phyloP scores from a whole-genome alignment of 2,113 vertebrate species.

The Anser cygnoides region DNA sequence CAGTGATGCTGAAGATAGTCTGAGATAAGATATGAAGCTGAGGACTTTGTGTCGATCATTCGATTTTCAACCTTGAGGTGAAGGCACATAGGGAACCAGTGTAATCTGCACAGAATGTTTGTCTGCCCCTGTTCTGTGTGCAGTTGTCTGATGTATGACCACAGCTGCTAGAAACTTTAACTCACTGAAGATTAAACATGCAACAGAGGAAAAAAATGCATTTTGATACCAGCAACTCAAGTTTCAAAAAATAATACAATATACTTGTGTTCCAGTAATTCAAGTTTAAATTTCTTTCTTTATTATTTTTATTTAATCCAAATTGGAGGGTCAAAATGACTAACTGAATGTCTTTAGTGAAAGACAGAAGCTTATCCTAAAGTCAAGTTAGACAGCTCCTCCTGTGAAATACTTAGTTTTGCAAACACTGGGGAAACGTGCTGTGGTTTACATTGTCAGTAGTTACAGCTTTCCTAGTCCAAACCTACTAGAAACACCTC shows the following conservation, averaged over 20 bases:
- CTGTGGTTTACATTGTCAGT: not conserved
- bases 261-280: not conserved
- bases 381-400: not conserved
- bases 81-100: not conserved
- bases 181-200: not conserved
- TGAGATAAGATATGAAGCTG: slow-evolving; percentile 40
- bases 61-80: slow-evolving; percentile 31
- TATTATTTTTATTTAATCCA: not conserved
- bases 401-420: not conserved
- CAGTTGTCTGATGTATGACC: not conserved
- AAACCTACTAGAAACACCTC: not conserved
- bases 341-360: not conserved
- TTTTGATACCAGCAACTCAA: not conserved
- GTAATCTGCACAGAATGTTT: not conserved
- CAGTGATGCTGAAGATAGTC: not conserved
- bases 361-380: not conserved
- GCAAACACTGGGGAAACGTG: not conserved
- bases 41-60: slow-evolving; percentile 42
- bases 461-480: not conserved
- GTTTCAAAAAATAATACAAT: not conserved
- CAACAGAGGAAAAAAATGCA: not conserved
- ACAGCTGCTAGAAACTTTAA: not conserved
- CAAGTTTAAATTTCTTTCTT: not conserved
- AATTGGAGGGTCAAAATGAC: not conserved
- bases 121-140: not conserved